These are phyloP conservation scores for Oryzias woworae DNA, from an alignment of 2,113 vertebrate species.

Conservation along the genomic window DNA sequence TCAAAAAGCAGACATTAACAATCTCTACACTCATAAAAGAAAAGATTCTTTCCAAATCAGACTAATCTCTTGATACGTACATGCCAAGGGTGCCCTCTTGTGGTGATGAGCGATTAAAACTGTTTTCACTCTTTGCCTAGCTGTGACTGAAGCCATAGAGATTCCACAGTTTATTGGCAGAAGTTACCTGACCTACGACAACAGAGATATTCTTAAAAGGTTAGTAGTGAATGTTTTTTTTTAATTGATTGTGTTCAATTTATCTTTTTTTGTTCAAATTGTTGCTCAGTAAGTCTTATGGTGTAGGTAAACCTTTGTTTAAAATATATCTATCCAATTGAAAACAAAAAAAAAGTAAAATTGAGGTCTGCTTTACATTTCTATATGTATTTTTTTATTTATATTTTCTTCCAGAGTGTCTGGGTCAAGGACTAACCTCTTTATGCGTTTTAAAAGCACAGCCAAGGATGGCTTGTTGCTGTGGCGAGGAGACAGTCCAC, in stretches of 20 bases:
- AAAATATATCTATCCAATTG: no score
- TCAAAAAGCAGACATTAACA: background rate
- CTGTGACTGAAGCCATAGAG: constrained; percentile 91
- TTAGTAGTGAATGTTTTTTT: constrained; percentile 43
- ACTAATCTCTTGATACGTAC: background rate
- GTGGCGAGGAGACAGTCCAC: constrained; percentile 90
- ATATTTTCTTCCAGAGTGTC: constrained; percentile 78
- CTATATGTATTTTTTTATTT: background rate
- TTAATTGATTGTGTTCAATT: background rate
- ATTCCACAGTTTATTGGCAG: constrained; percentile 96
- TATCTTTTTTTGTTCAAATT: background rate
- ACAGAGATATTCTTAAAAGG: constrained; percentile 91
- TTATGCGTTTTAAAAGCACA: constrained; percentile 94
- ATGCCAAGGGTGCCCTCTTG: constrained; percentile 37
- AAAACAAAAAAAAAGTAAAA: no score
- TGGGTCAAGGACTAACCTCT: constrained; percentile 87
- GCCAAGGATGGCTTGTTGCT: constrained; percentile 88
- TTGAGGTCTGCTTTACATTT: background rate
- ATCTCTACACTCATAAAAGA: background rate
- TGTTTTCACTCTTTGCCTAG: constrained; percentile 66
- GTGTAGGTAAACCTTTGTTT: no score
- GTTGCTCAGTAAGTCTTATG: no score
- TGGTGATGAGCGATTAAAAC: constrained; percentile 39
- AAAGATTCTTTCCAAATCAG: background rate
- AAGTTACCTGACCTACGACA: constrained; percentile 92